These are phyloP conservation scores for Tyrannus savana DNA, from an alignment of 2,113 vertebrate species.

Conservation along the genomic window DNA sequence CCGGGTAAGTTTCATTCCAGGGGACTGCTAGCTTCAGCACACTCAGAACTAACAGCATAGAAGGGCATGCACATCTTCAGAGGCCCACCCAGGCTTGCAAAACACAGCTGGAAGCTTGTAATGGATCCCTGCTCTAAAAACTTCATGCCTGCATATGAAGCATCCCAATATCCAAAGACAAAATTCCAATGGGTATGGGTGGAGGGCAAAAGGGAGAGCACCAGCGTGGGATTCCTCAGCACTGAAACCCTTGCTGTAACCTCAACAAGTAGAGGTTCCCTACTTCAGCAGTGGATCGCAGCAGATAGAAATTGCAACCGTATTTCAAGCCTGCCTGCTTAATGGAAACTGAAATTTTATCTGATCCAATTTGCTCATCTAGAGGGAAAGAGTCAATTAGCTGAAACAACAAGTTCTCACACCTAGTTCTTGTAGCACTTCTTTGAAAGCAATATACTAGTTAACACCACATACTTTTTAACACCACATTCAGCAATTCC, in stretches of 20 bases:
- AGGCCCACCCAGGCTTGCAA: constrained; percentile 2
- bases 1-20: not conserved
- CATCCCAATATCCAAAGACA: not conserved
- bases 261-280: not conserved
- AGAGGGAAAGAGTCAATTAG: not conserved
- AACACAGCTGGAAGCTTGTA: not conserved
- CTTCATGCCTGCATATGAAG: not conserved
- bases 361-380: not conserved
- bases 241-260: not conserved
- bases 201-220: not conserved
- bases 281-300: not conserved
- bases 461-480: not conserved
- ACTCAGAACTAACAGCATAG: not conserved
- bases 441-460: not conserved
- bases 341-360: not conserved
- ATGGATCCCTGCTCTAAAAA: not conserved
- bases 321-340: not conserved
- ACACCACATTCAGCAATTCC: not conserved
- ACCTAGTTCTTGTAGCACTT: not conserved
- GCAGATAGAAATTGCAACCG: not conserved
- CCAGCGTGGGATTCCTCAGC: not conserved
- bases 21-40: constrained; percentile 22
- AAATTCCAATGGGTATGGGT: not conserved
- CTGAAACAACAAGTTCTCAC: not conserved
- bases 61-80: not conserved